Evolutionary conservation across 2,797 vertebrate species (phyloP).

Genomic region (Clangula hyemalis): DNA sequence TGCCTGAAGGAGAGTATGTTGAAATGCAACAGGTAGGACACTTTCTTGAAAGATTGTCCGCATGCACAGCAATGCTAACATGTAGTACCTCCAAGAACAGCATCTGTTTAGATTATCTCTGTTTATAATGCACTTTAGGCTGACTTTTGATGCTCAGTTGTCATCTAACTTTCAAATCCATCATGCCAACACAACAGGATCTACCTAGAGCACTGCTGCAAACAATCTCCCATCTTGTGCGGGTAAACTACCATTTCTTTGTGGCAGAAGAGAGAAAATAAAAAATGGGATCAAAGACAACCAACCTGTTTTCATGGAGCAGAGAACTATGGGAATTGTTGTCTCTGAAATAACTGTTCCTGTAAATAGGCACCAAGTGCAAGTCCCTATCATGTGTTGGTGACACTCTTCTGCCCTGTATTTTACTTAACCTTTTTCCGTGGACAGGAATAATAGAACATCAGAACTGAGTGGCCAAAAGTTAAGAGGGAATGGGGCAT

Average conservation of each 20-base stretch:
- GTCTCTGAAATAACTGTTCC: background rate
- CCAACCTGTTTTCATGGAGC: background rate
- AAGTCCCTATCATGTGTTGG: accelerated
- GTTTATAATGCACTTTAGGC: background rate
- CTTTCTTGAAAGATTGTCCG: background rate
- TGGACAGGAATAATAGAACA: background rate
- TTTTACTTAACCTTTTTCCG: background rate
- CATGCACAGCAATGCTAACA: background rate
- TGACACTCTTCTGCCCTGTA: background rate
- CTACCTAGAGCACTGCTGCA: background rate
- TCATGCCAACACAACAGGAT: background rate
- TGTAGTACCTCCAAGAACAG: background rate
- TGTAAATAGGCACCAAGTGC: background rate
- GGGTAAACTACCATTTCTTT: background rate
- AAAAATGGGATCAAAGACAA: background rate
- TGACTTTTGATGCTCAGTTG: background rate
- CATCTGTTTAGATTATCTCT: background rate
- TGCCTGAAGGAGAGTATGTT: background rate
- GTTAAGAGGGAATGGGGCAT: background rate
- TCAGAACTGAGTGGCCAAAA: background rate
- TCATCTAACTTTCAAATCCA: background rate
- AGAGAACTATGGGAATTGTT: background rate
- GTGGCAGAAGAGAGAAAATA: background rate
- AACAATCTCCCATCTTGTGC: background rate
- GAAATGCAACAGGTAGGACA: background rate